Conservation (phyloP, 2,888 invertebrate species). For the Unio delphinus region DNA sequence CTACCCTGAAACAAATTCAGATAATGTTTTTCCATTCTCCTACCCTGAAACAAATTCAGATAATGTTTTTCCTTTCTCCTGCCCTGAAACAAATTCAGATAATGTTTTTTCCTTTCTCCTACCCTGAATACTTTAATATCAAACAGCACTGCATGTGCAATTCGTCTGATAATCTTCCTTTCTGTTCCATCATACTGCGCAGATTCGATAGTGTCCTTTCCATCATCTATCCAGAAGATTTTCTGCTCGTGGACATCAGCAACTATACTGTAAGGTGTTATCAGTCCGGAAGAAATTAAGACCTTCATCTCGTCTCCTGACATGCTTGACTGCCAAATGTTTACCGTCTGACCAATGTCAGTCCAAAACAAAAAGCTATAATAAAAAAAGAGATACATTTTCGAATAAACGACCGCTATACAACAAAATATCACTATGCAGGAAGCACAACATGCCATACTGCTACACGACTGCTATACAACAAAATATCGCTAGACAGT, state of each 20-base stretch:
- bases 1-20: not conserved
- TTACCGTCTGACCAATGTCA: not conserved
- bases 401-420: no score
- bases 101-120: not conserved
- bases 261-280: slow-evolving; percentile 2
- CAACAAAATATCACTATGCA: no score
- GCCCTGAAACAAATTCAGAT: not conserved
- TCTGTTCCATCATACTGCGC: slow-evolving; percentile 2
- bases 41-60: not conserved
- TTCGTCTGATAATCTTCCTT: not conserved
- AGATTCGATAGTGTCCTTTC: slow-evolving; percentile 6
- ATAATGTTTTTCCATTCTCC: not conserved
- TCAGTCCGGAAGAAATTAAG: slow-evolving; percentile 1
- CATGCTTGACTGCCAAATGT: slow-evolving; percentile 5
- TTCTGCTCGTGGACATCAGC: not conserved
- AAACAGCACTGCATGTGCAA: not conserved
- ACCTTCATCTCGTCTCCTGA: not conserved
- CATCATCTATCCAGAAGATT: slow-evolving; percentile 10
- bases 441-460: no score
- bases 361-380: slow-evolving; percentile 11
- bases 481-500: no score
- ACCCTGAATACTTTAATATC: slow-evolving; percentile 6
- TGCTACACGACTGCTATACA: no score
- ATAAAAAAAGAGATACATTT: not conserved
- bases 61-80: not conserved